A percentile compares a stretch with the other conserved stretches of the same genome.
These are phyloP conservation scores for Actias luna DNA, from an alignment of 2,888 invertebrate species.

Conservation along the genomic window DNA sequence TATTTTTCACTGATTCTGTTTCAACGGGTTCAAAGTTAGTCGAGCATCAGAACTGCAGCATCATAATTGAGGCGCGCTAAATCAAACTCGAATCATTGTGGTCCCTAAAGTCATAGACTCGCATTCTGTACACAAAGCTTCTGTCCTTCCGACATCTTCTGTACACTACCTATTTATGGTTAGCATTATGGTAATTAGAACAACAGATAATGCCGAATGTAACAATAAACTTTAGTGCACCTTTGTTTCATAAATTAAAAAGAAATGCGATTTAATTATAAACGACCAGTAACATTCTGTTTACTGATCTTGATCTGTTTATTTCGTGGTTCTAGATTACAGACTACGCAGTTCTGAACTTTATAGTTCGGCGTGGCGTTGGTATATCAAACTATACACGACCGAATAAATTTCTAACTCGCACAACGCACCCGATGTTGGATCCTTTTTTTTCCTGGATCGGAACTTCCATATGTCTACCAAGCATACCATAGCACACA, in stretches of 20 bases:
- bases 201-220: not conserved
- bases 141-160: conserved; percentile 50
- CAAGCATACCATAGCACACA: no score
- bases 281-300: no score
- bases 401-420: no score
- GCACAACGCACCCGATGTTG: no score
- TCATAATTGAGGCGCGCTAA: conserved; percentile 1
- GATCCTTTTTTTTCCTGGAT: no score
- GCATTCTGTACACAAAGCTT: conserved; percentile 53
- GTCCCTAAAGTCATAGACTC: conserved; percentile 68
- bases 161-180: conserved; percentile 39
- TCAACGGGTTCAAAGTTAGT: not conserved
- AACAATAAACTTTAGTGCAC: not conserved
- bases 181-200: conserved; percentile 10
- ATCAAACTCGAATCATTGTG: conserved; percentile 24
- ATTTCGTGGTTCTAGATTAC: no score
- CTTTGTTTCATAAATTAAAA: not conserved
- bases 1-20: not conserved
- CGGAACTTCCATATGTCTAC: no score
- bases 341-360: no score
- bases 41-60: conserved; percentile 20
- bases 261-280: conserved; percentile 25
- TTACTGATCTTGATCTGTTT: no score
- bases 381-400: no score
- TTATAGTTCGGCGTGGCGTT: no score